Evolutionary conservation across 2,797 vertebrate genomes (phyloP), one percentile per base, ranked within the genome.

Genomic region (Acipenser ruthenus): DNA sequence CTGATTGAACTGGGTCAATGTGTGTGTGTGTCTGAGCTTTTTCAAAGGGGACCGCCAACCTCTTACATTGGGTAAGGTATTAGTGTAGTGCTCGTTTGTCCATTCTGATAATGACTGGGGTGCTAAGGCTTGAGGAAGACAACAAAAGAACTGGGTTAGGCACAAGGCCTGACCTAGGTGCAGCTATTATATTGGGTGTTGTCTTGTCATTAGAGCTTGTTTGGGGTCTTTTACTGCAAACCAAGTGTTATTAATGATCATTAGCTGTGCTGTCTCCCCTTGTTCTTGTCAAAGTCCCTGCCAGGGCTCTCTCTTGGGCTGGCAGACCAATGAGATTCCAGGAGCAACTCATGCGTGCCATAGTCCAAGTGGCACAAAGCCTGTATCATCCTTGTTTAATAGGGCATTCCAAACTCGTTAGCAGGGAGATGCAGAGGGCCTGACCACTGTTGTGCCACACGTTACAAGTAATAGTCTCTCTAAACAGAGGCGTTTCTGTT

Each of bases 161-260:
- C 62, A 8, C 18, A 63, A 81, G 64, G 72, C 76, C 70, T 71
- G 73, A 76, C 76, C 78, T 72, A 67, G 7, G 13, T 71, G 58
- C 64, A 70, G 75, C 74, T 82, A 78, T 84, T 79, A 77, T 69
- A 11, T 74, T 77, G 74, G 78, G 75, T 77, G 81, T 79, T 89
- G 86, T 92, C 86, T 89, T 87, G 77, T 81, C 84, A 78, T 70
- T 86, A 83, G 67, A 85, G 85, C 86, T 89, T 87, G 70, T 86
- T 91, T 84, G 83, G 88, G 84, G 84, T 91, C 85, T 87, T 91
- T 92, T 90, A 88, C 88, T 77, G 84, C 87, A 87, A 87, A 87
- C 82, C 83, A 90, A 93, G 89, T 90, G 87, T 92, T 94, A 95
- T 97, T 94, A 96, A 95, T 89, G 89, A 95, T 95, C 94, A 93